phyloP scores from a whole-genome alignment of 2,113 vertebrate genomes.

The pig (Sus scrofa) region DNA sequence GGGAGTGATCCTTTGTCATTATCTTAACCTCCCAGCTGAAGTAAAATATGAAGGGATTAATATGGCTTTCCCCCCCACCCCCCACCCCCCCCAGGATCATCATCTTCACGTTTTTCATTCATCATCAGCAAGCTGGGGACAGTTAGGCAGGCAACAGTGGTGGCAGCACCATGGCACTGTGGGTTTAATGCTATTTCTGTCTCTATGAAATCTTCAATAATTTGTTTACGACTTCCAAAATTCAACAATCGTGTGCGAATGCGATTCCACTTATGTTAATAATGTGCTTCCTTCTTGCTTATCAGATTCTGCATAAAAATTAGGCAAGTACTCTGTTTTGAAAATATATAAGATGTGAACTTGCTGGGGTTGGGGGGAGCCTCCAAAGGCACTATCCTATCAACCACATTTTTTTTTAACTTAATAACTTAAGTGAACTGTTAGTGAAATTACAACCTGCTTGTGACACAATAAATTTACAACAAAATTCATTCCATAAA shows the following conservation, averaged over 20 bases:
- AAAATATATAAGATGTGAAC: constrained; percentile 91
- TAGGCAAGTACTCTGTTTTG: constrained; percentile 90
- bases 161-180: neutral
- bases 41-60: constrained; percentile 50
- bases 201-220: constrained; percentile 88
- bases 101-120: constrained; percentile 51
- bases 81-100: neutral
- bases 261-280: constrained; percentile 91
- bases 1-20: neutral
- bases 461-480: constrained; percentile 94
- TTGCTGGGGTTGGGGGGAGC: constrained; percentile 76
- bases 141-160: constrained; percentile 76
- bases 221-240: constrained; percentile 88
- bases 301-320: constrained; percentile 91
- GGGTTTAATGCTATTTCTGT: constrained; percentile 85
- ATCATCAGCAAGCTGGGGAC: constrained; percentile 65
- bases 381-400: constrained; percentile 87
- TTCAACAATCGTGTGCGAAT: constrained; percentile 89
- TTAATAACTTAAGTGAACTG: constrained; percentile 94
- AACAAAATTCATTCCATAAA: constrained; percentile 93
- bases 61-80: fast-evolving
- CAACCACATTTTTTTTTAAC: constrained; percentile 87
- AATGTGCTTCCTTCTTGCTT: constrained; percentile 80
- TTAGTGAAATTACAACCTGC: constrained; percentile 94
- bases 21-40: neutral